These are phyloP conservation scores for Drosophila aff. DNA, from an alignment of 1,140 invertebrate species.

Conservation along the genomic window DNA sequence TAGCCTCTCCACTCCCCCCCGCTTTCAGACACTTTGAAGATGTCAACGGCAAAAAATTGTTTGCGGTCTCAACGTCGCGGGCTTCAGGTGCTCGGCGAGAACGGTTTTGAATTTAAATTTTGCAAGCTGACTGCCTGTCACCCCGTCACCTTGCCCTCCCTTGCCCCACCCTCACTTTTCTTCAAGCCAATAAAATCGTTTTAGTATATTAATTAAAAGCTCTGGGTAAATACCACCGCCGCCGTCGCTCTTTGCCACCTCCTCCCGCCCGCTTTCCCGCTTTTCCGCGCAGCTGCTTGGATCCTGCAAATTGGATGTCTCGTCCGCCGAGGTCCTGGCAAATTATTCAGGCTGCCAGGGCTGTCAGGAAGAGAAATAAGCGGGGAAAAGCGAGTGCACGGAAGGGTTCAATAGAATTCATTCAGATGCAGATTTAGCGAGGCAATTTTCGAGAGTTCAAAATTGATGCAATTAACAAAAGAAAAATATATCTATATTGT, in stretches of 20 bases:
- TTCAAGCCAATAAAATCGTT: slow-evolving; percentile 71
- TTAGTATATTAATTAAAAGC: slow-evolving; percentile 83
- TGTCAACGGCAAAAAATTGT: slow-evolving; percentile 60
- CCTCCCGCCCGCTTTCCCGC: slow-evolving; percentile 1
- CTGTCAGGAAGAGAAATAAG: no score
- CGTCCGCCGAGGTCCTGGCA: slow-evolving; percentile 14
- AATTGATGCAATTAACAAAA: background rate
- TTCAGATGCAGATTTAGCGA: slow-evolving; percentile 17
- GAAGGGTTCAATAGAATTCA: slow-evolving; percentile 16
- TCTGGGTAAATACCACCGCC: slow-evolving; percentile 57
- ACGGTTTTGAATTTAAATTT: slow-evolving; percentile 66
- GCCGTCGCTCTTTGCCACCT: background rate
- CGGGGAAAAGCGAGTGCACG: background rate
- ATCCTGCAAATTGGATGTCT: slow-evolving; percentile 41
- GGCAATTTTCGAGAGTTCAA: background rate
- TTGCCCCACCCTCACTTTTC: background rate
- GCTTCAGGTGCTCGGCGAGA: slow-evolving; percentile 38
- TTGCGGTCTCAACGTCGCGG: slow-evolving; percentile 45
- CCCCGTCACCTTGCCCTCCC: slow-evolving; percentile 2
- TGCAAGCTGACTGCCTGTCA: slow-evolving; percentile 6
- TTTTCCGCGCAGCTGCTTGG: slow-evolving; percentile 20
- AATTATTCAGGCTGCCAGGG: slow-evolving; percentile 35
- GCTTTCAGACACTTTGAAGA: slow-evolving; percentile 67
- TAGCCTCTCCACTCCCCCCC: background rate
- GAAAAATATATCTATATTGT: no score